Evolutionary conservation across 2,888 invertebrate genomes (phyloP).

Genomic region (Laspeyria flexula): DNA sequence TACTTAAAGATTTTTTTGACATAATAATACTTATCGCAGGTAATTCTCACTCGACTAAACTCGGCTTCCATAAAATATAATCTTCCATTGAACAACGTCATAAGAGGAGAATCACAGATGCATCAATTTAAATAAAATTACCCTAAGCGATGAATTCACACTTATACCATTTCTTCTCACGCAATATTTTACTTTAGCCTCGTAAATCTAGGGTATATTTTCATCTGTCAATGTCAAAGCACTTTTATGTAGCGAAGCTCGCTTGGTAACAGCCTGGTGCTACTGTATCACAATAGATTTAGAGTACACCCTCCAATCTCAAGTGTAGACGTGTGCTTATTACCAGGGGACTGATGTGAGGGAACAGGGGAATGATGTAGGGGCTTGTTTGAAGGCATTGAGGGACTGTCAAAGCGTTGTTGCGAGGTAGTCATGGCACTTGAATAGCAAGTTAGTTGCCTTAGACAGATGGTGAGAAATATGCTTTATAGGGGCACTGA

Average conservation of each 20-base stretch:
- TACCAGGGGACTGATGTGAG: constrained; percentile 8
- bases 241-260: constrained; percentile 1
- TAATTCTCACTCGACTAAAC: no score
- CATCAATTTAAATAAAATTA: constrained; percentile 13
- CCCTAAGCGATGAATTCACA: constrained; percentile 9
- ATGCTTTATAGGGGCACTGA: constrained; percentile 3
- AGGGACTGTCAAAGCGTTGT: constrained; percentile 40
- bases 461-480: constrained; percentile 18
- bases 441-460: constrained; percentile 26
- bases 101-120: background rate
- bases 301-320: constrained; percentile 19
- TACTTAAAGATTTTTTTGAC: no score
- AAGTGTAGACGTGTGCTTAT: constrained; percentile 33
- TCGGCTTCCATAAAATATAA: background rate
- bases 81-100: background rate
- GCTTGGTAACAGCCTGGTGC: constrained; percentile 29
- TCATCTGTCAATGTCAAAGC: background rate
- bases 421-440: constrained; percentile 22
- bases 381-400: constrained; percentile 9
- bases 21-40: no score
- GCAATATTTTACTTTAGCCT: background rate
- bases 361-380: background rate
- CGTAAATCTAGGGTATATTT: background rate
- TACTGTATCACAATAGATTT: constrained; percentile 37
- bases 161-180: background rate